Percentiles rank a stretch among this genome's conserved stretches.
These are phyloP conservation scores for Hedychridium roseum DNA, from an alignment of 2,888 invertebrate species.

Conservation along the genomic window DNA sequence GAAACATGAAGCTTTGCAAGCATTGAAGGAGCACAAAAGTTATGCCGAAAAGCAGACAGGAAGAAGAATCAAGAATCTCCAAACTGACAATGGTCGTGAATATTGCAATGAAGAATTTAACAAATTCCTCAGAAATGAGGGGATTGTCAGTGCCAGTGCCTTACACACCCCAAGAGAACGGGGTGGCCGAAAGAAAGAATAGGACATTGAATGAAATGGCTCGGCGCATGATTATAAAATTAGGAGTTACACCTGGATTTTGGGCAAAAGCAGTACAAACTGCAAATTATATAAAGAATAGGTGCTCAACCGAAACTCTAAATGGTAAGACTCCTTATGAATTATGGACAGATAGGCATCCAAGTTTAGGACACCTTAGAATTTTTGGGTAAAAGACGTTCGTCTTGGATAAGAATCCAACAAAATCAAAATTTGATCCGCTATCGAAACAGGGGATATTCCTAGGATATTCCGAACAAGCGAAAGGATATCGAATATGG, in stretches of 20 bases:
- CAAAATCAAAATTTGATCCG: slow-evolving; percentile 4
- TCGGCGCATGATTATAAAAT: slow-evolving; percentile 36
- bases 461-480: slow-evolving; percentile 5
- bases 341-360: slow-evolving; percentile 13
- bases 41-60: slow-evolving; percentile 6
- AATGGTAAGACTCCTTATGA: slow-evolving; percentile 18
- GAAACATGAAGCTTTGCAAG: not conserved
- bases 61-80: not conserved
- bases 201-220: slow-evolving; percentile 40
- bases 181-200: slow-evolving; percentile 43
- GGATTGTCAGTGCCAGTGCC: slow-evolving; percentile 36
- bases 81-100: slow-evolving; percentile 9
- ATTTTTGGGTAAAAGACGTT: no score
- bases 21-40: not conserved
- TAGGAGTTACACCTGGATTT: slow-evolving; percentile 20
- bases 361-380: no score
- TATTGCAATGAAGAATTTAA: not conserved
- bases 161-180: slow-evolving; percentile 41
- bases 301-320: slow-evolving; percentile 14
- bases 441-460: not conserved
- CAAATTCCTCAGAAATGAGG: slow-evolving; percentile 2
- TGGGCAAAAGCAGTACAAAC: slow-evolving; percentile 22
- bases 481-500: slow-evolving; percentile 9
- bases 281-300: slow-evolving; percentile 18
- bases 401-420: slow-evolving; percentile 1